These are phyloP conservation scores for Microhierax caerulescens DNA, from an alignment of 2,797 vertebrate genomes.

Conservation along the genomic window DNA sequence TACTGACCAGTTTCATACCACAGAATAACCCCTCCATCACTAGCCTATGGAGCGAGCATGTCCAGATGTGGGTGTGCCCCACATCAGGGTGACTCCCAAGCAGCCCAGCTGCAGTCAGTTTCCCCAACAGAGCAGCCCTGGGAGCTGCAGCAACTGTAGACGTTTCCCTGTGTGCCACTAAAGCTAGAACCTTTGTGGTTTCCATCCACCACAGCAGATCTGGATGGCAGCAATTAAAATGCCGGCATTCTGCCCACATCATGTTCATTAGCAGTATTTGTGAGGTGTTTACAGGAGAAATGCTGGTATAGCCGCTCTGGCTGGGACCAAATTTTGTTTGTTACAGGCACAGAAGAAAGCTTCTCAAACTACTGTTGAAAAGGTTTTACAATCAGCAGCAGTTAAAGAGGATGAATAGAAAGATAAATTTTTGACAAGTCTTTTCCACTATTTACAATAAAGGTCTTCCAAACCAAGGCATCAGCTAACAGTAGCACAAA, in stretches of 20 bases:
- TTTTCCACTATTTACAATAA: neutral
- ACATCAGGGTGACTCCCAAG: neutral
- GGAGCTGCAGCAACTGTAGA: neutral
- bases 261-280: accelerated
- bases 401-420: neutral
- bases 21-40: neutral
- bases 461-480: neutral
- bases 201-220: neutral
- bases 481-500: neutral
- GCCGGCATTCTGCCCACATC: neutral
- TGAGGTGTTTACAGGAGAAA: neutral
- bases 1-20: neutral
- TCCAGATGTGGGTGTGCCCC: neutral
- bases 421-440: neutral
- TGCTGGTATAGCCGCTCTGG: neutral
- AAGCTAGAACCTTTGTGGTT: neutral
- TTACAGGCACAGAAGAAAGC: neutral
- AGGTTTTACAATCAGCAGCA: neutral
- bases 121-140: neutral
- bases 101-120: neutral
- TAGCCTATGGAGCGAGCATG: neutral
- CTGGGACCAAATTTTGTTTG: neutral
- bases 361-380: neutral
- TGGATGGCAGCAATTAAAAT: neutral
- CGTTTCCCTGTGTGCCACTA: neutral